Evolutionary conservation across 2,113 vertebrate genomes (phyloP), one percentile per base, ranked within the genome.

Genomic region (Eira barbara): DNA sequence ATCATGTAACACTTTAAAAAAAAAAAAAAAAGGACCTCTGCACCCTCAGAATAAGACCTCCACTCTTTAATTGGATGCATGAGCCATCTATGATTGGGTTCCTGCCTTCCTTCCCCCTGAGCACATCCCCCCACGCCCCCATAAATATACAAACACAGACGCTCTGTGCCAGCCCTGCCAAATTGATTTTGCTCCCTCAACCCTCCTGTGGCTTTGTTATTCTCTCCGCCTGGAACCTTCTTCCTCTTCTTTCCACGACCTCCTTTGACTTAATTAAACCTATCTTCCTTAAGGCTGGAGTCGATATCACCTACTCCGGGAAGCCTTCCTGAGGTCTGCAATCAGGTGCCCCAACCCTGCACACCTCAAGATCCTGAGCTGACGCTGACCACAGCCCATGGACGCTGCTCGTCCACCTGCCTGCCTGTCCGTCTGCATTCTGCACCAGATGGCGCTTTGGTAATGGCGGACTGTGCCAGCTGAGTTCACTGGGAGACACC

Each of bases 341-440:
- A 7, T 57, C 29, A n/a, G 67, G 25, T 9, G 7, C 76, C 57
- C 67, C 57, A n/a, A 10, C 29, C 42, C 69, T 18, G 42, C 13
- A 0, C 7, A 4, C 31, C 81, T 6, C 2, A 7, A 31, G 25
- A 67, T 23, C 57, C 57, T 31, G 21, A 21, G 2, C 29, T 31
- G 14, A 61, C 6, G 2, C 25, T 2, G 13, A 14, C 7, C 47
- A 61, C 0, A n/a, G 55, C 12, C 1, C 12, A 1, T 0, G 10
- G 7, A 6, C 8, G 0, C 25, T 1, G 3, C 4, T 17, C 2
- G 20, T 11, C 45, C 11, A 4, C 39, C 55, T 29, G 39, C 61
- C 61, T 34, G 21, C 20, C 69, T 15, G 27, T 5, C 1, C 2
- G 0, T 27, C n/a, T 27, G 83, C 4, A 18, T 82, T 87, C 39